Evolutionary conservation across 2,113 vertebrate genomes (phyloP), one percentile per base, ranked within the genome.

Genomic region (Astatoreochromis straeleni): DNA sequence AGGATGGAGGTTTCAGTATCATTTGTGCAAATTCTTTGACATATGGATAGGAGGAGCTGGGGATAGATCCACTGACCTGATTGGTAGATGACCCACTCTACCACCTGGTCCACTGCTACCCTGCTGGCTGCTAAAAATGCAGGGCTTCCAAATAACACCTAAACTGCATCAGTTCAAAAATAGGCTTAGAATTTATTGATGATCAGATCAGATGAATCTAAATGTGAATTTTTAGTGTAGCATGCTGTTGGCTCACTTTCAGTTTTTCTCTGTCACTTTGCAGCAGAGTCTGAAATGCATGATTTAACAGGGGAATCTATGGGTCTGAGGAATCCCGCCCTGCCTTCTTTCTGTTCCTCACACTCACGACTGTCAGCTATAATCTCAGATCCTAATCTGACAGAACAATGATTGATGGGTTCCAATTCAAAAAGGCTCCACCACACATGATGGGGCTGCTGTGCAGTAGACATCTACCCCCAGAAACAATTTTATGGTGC

Each of bases 401-500:
- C 82, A 91, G 58, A 82, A 85, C 82, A 60, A 68, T 95, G 92
- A 94, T 92, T 93, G 93, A 95, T 95, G 93, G 88, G 89, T 91
- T 88, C 85, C 80, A 53, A 55, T 93, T 87, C 57, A 82, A 63
- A 86, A 60, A 87, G 81, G 89, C 93, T 87, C 70, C 80, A 80
- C 17, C 78, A 17, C 86, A 80, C 90, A 83, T 57, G 82, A 92
- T 24, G 75, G 81, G 42, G 82, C 82, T 60, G 85, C 87, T 11
- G 85, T n/a, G 85, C 21, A 4, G 80, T 84, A 84, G 68, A 84
- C 91, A 54, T 85, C 51, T 85, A 21, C 54, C 42, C 63, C 33
- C 38, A 85, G 91, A 94, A 93, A 94, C 91, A 94, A 93, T 93
- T 93, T 93, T 84, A 91, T 94, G 94, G 80, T 85, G 87, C 84